Evolutionary conservation across 2,888 invertebrate genomes (phyloP).

Genomic region (Oithona nana): DNA sequence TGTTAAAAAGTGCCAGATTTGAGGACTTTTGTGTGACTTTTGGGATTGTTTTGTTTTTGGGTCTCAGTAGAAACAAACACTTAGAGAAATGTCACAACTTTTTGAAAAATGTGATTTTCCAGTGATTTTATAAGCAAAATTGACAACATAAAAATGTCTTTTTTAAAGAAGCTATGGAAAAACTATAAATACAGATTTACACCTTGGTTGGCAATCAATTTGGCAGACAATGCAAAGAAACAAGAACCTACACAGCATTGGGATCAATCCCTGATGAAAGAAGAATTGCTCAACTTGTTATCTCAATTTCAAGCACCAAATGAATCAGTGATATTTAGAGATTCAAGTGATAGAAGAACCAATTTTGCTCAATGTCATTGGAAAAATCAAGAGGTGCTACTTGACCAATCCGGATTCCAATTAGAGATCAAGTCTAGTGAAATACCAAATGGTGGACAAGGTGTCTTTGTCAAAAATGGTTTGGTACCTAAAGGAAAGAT

Average conservation of each 20-base stretch:
- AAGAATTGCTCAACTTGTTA: not conserved
- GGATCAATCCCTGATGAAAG: constrained; percentile 8
- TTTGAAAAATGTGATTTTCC: no score
- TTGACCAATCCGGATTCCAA: constrained; percentile 19
- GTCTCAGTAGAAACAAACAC: no score
- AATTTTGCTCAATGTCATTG: not conserved
- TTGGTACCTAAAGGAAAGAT: constrained; percentile 22
- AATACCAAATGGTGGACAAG: constrained; percentile 21
- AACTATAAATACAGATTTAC: constrained; percentile 25
- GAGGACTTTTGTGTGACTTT: no score
- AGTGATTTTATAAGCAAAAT: no score
- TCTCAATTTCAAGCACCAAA: not conserved
- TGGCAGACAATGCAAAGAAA: constrained; percentile 21
- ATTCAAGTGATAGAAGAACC: not conserved
- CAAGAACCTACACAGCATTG: not conserved
- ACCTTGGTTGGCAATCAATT: constrained; percentile 23
- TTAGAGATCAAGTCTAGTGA: constrained; percentile 18
- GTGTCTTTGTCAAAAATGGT: constrained; percentile 23
- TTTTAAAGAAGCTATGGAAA: constrained; percentile 22
- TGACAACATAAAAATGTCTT: no score
- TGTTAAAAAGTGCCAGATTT: no score
- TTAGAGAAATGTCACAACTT: no score
- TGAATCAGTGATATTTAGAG: not conserved
- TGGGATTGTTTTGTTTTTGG: no score
- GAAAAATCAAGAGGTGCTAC: constrained; percentile 19